Evolutionary conservation across 2,888 invertebrate species (phyloP), one percentile per base, ranked within the genome.

Genomic region (Sisyra terminalis): DNA sequence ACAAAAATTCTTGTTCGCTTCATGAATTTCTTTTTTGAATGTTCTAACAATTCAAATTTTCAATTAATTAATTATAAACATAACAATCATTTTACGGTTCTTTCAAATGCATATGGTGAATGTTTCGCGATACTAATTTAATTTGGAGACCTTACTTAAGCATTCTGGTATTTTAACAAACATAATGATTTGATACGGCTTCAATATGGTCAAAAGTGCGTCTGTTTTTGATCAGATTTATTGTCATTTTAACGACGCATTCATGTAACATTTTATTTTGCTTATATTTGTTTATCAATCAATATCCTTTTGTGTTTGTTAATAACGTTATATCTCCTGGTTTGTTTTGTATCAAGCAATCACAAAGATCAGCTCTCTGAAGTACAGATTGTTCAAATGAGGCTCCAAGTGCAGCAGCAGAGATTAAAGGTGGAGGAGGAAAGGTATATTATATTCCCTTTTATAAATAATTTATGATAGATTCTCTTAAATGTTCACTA

Each of bases 381-480:
- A 63, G 79, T 79, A 58, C 81, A 81, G 64, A 77, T 83, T 63
- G 78, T 79, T 54, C 79, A 80, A 67, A 82, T 83, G 81, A 71
- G 82, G 61, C 70, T 77, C 57, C 80, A 81, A 64, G 82, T 82
- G 58, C 73, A 76, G 64, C 76, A 74, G 60, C 82, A 82, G 66
- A 71, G 81, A 57, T 75, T 76, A 65, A 83, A 82, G 66, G 81
- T 78, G 56, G 80, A 80, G 65, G 79, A 80, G 64, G 82, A 83
- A 72, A 82, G 80, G 82, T 82, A 75, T 55, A 61, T 60, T 59
- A 59, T 18, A 34, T 30, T 17, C 29, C 18, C 29, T 13, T 39
- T 34, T 15, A 38, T 38, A 15, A 14, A 16, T 16, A 37, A 40
- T 30, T 30, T 31, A 40, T 41, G 44, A 11, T 18, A 9, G 24